Conservation (phyloP, 1,140 invertebrate genomes). For the Andrena cerasifolii region DNA sequence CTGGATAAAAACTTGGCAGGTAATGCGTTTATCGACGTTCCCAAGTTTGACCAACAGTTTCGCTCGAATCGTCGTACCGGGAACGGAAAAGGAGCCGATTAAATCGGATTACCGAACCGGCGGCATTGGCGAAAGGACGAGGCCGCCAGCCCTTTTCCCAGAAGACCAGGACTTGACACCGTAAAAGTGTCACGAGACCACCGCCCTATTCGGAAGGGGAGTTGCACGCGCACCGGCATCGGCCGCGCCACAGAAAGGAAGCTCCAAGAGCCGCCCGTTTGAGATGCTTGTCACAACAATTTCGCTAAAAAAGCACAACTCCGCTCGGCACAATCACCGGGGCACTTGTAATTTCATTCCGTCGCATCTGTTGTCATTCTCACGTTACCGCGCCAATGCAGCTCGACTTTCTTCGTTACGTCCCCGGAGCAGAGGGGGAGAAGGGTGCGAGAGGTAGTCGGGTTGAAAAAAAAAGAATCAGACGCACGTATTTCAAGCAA, state of each 20-base stretch:
- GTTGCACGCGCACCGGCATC: conserved; percentile 24
- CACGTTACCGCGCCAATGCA: conserved; percentile 68
- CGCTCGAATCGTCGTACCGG: conserved; percentile 43
- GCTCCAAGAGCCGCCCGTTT: conserved; percentile 56
- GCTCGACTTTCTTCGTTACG: conserved; percentile 58
- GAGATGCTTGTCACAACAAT: conserved; percentile 77
- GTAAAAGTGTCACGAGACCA: conserved; percentile 69
- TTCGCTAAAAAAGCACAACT: conserved; percentile 73
- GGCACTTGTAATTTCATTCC: conserved; percentile 76
- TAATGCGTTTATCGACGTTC: conserved; percentile 38
- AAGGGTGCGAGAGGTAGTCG: conserved; percentile 23
- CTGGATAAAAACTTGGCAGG: neutral
- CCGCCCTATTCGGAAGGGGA: conserved; percentile 54
- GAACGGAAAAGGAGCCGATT: conserved; percentile 69
- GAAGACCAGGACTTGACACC: conserved; percentile 69
- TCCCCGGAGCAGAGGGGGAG: neutral
- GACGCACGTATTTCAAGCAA: conserved; percentile 67
- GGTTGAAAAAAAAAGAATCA: conserved; percentile 52
- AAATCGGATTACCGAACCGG: conserved; percentile 65
- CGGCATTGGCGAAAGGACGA: conserved; percentile 10
- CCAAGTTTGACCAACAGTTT: conserved; percentile 43
- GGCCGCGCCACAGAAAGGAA: conserved; percentile 25
- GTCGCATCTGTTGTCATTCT: conserved; percentile 77
- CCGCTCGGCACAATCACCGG: conserved; percentile 45
- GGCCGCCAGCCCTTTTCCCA: conserved; percentile 67